Percentiles rank a stretch among this genome's conserved stretches.
Conservation (phyloP, 2,113 vertebrate species). For the Cairina moschata region DNA sequence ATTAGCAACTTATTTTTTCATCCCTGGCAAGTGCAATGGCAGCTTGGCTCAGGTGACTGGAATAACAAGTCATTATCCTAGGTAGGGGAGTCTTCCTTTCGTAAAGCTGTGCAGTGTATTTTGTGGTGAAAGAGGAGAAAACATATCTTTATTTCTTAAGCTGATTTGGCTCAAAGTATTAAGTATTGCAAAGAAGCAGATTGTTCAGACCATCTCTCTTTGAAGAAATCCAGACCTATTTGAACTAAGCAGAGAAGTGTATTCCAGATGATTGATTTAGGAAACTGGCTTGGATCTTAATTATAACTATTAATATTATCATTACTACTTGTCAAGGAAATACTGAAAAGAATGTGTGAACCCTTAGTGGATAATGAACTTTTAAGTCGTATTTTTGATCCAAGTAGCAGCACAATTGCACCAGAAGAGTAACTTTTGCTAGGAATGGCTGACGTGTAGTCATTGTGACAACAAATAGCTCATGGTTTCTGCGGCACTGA, state of each 20-base stretch:
- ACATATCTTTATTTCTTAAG: conserved; percentile 43
- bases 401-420: neutral
- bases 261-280: neutral
- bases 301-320: neutral
- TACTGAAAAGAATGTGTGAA: neutral
- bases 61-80: conserved; percentile 58
- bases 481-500: neutral
- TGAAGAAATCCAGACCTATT: conserved; percentile 59
- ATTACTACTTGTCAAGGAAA: conserved; percentile 10
- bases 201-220: conserved; percentile 7
- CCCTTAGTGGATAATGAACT: neutral
- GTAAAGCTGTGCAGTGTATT: conserved; percentile 48
- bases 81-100: conserved; percentile 60
- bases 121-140: conserved; percentile 66
- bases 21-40: conserved; percentile 28
- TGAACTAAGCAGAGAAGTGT: conserved; percentile 24
- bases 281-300: neutral
- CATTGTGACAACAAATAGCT: neutral
- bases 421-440: neutral
- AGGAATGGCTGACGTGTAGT: neutral
- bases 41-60: conserved; percentile 40
- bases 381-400: neutral
- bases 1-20: conserved; percentile 50
- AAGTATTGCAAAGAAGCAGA: conserved; percentile 43
- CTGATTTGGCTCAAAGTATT: conserved; percentile 67